Evolutionary conservation across 1,140 invertebrate genomes (phyloP).

Genomic region (Sipha flava): DNA sequence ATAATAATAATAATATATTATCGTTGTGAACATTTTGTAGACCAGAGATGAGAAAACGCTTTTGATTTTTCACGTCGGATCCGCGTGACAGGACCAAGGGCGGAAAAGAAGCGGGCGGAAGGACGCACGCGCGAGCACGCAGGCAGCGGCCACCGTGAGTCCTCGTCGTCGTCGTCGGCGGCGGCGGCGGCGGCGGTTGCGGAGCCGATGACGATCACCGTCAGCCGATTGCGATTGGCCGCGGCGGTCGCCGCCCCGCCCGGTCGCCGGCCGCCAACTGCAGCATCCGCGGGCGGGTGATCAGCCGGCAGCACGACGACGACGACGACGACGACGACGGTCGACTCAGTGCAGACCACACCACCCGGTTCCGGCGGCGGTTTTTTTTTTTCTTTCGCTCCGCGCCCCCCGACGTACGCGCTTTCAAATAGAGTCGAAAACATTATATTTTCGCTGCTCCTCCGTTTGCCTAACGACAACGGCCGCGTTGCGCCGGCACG

Average conservation of each 20-base stretch:
- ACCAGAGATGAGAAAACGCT: too few relatives aligned
- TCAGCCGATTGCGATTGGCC: conserved; percentile 4
- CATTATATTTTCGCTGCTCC: too few relatives aligned
- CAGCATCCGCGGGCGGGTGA: not conserved
- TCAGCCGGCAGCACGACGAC: not conserved
- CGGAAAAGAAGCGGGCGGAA: too few relatives aligned
- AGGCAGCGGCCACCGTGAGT: not conserved
- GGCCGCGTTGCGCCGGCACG: not conserved
- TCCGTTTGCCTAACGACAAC: too few relatives aligned
- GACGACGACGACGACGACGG: not conserved
- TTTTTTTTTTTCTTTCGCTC: not conserved
- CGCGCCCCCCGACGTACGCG: not conserved
- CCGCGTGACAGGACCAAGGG: too few relatives aligned
- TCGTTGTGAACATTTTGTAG: too few relatives aligned
- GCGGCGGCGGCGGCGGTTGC: not conserved
- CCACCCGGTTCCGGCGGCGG: not conserved
- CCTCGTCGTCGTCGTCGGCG: not conserved
- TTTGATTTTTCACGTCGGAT: too few relatives aligned
- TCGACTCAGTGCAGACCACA: conserved; percentile 7
- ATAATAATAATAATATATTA: too few relatives aligned
- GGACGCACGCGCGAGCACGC: not conserved
- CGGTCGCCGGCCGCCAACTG: conserved; percentile 10
- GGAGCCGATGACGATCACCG: not conserved
- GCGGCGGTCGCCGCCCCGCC: conserved; percentile 12
- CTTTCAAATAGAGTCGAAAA: too few relatives aligned